Evolutionary conservation across 2,113 vertebrate species (phyloP).

Genomic region (Maccullochella peelii): DNA sequence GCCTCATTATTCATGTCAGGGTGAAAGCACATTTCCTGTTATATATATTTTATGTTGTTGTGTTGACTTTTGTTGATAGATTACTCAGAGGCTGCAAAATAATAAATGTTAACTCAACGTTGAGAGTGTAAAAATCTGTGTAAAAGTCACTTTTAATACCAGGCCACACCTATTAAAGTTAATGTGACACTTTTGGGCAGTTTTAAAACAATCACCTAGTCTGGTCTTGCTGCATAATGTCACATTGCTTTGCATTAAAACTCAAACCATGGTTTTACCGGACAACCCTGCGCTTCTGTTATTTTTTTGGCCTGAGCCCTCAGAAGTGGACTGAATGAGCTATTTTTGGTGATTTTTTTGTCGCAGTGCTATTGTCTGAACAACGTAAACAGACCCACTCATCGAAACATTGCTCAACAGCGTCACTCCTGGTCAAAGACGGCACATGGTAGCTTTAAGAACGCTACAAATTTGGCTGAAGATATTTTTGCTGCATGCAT

Average conservation of each 20-base stretch:
- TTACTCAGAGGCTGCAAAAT: background rate
- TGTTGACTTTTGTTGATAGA: constrained; percentile 25
- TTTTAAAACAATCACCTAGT: constrained; percentile 23
- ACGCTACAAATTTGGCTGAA: background rate
- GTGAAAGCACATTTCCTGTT: constrained; percentile 58
- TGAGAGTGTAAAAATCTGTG: background rate
- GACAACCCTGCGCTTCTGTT: background rate
- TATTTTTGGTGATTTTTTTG: background rate
- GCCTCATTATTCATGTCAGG: constrained; percentile 94
- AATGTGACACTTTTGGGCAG: background rate
- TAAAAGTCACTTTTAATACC: background rate
- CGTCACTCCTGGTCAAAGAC: background rate
- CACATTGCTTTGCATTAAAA: background rate
- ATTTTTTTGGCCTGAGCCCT: background rate
- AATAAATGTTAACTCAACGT: background rate
- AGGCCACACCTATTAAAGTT: background rate
- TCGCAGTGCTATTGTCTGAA: background rate
- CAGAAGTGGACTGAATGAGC: background rate
- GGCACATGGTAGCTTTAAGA: background rate
- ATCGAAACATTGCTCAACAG: background rate
- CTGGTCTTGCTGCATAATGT: background rate
- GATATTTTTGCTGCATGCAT: background rate
- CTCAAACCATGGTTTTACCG: too few relatives aligned
- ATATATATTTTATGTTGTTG: constrained; percentile 45
- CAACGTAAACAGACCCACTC: background rate